phyloP scores from a whole-genome alignment of 2,113 vertebrate genomes.

The Pomatorhinus ruficollis region DNA sequence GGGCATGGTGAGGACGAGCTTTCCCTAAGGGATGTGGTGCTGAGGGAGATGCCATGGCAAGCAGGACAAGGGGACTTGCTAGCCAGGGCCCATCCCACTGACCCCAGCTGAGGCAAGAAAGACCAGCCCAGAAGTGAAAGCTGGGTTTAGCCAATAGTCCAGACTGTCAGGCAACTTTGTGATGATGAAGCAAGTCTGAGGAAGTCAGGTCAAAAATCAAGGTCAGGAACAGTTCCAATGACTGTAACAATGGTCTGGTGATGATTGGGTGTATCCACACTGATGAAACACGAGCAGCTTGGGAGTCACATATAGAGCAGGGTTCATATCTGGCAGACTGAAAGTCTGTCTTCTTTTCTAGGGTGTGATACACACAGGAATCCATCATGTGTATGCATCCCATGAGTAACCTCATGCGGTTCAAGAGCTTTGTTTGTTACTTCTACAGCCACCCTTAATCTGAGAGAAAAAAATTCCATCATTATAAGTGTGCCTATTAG shows the following conservation, averaged over 20 bases:
- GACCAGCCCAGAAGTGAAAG: not conserved
- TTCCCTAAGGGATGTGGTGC: not conserved
- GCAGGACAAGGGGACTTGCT: not conserved
- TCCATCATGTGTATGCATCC: not conserved
- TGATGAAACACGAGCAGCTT: not conserved
- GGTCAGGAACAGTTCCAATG: not conserved
- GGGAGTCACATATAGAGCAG: not conserved
- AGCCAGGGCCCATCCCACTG: not conserved
- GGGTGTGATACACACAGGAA: not conserved
- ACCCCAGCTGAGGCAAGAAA: rapidly evolving
- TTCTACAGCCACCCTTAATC: not conserved
- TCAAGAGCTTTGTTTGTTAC: not conserved
- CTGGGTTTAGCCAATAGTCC: not conserved
- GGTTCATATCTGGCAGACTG: not conserved
- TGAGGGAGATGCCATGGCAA: not conserved
- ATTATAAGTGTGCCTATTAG: not conserved
- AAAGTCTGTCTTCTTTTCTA: not conserved
- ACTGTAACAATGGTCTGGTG: not conserved
- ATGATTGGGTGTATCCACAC: not conserved
- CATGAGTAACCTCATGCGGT: not conserved
- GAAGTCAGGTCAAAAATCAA: not conserved
- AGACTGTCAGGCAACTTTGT: not conserved
- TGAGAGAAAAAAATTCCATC: not conserved
- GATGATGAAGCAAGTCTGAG: not conserved
- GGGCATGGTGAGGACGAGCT: not conserved